Evolutionary conservation across 1,140 invertebrate genomes (phyloP).

Genomic region (Bombyx mandarina): DNA sequence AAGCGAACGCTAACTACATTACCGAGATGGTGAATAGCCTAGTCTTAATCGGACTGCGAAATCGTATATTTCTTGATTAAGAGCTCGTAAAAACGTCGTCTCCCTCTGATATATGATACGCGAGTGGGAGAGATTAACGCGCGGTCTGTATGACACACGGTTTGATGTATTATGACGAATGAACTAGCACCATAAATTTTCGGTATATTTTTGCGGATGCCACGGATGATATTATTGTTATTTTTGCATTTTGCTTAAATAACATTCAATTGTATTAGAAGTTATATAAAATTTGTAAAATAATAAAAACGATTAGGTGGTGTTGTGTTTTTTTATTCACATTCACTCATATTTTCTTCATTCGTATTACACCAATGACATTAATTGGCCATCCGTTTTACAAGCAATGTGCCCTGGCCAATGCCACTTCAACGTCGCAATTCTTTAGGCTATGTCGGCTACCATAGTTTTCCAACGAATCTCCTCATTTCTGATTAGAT

Average conservation of each 20-base stretch:
- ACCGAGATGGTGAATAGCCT: constrained; percentile 44
- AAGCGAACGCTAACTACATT: constrained; percentile 42
- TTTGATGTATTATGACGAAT: constrained; percentile 10
- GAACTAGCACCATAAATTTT: neutral
- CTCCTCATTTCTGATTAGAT: no score
- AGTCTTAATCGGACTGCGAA: constrained; percentile 54
- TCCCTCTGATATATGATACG: constrained; percentile 47
- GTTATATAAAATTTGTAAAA: neutral
- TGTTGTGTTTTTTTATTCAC: no score
- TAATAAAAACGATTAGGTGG: no score
- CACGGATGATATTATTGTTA: neutral
- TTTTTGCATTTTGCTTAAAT: neutral
- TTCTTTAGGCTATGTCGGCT: no score
- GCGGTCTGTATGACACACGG: constrained; percentile 28
- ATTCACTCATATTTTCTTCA: no score
- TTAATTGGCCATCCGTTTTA: no score
- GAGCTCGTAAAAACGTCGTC: constrained; percentile 67
- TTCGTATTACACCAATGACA: no score
- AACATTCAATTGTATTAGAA: neutral
- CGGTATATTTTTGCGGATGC: neutral
- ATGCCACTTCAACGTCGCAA: no score
- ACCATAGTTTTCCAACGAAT: no score
- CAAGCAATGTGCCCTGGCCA: no score
- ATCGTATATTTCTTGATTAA: constrained; percentile 70
- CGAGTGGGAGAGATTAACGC: constrained; percentile 52